Evolutionary conservation across 2,888 invertebrate species (phyloP).

Genomic region (Acronicta leporina): DNA sequence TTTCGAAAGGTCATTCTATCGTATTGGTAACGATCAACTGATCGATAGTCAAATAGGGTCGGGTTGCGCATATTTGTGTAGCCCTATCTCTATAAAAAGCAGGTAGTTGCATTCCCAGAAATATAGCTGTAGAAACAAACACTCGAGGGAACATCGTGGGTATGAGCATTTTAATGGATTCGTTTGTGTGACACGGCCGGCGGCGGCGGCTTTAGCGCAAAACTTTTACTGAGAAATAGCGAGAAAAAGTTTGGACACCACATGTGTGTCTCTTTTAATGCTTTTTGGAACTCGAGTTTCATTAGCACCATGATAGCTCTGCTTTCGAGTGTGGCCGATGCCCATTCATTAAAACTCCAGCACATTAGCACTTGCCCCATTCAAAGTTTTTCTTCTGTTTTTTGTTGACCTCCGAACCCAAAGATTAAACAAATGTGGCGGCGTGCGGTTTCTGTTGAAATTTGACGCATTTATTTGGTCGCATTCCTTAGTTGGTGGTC

Average conservation of each 20-base stretch:
- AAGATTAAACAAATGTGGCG: slow-evolving; percentile 66
- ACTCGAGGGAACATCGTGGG: slow-evolving; percentile 68
- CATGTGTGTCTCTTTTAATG: slow-evolving; percentile 55
- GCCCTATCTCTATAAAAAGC: slow-evolving; percentile 82
- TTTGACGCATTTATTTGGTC: slow-evolving; percentile 62
- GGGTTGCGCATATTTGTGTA: slow-evolving; percentile 76
- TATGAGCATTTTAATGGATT: slow-evolving; percentile 68
- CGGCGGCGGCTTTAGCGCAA: slow-evolving; percentile 66
- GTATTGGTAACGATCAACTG: slow-evolving; percentile 61
- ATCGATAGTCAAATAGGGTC: slow-evolving; percentile 76
- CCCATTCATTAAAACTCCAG: slow-evolving; percentile 58
- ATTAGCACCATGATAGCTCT: slow-evolving; percentile 28
- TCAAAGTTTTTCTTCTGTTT: slow-evolving; percentile 60
- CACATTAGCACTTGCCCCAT: slow-evolving; percentile 66
- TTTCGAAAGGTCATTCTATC: slow-evolving; percentile 71
- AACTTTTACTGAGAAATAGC: slow-evolving; percentile 59
- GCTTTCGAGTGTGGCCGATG: slow-evolving; percentile 24
- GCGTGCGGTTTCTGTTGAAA: slow-evolving; percentile 74
- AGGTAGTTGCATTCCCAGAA: slow-evolving; percentile 86
- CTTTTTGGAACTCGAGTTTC: slow-evolving; percentile 34
- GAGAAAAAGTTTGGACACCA: slow-evolving; percentile 57
- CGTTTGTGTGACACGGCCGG: slow-evolving; percentile 59
- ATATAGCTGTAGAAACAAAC: slow-evolving; percentile 69
- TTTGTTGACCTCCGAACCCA: slow-evolving; percentile 62
- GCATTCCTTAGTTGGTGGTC: slow-evolving; percentile 72